Conservation (phyloP, 2,113 vertebrate species). For the Addax nasomaculatus region DNA sequence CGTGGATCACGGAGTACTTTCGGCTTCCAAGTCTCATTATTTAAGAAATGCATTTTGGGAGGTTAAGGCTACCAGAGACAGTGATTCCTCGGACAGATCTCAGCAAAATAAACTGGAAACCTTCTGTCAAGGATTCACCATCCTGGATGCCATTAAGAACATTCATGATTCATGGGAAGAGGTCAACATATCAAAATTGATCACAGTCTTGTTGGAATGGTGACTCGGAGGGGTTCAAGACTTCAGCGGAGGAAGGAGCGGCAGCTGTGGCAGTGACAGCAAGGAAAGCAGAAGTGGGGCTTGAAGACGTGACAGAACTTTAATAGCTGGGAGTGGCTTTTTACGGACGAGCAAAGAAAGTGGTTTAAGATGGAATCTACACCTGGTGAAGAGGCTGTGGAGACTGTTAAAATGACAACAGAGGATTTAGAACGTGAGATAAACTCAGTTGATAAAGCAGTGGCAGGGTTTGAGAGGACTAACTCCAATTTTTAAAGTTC, state of each 20-base stretch:
- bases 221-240: neutral
- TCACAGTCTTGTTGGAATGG: neutral
- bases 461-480: neutral
- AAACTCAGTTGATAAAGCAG: neutral
- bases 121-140: neutral
- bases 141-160: neutral
- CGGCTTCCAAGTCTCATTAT: neutral
- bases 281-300: neutral
- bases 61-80: neutral
- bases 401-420: neutral
- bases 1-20: neutral
- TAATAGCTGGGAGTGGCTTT: neutral
- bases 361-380: neutral
- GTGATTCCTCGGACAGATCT: neutral
- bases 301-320: rapidly evolving
- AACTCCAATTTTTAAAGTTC: neutral
- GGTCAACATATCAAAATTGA: neutral
- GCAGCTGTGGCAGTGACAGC: neutral
- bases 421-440: neutral
- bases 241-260: neutral
- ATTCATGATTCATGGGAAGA: neutral
- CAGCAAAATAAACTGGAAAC: neutral
- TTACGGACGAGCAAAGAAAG: neutral
- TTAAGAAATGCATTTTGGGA: neutral
- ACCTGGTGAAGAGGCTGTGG: neutral